These are phyloP conservation scores for Taeniopygia guttata DNA, from an alignment of 2,797 vertebrate genomes.

Conservation along the genomic window DNA sequence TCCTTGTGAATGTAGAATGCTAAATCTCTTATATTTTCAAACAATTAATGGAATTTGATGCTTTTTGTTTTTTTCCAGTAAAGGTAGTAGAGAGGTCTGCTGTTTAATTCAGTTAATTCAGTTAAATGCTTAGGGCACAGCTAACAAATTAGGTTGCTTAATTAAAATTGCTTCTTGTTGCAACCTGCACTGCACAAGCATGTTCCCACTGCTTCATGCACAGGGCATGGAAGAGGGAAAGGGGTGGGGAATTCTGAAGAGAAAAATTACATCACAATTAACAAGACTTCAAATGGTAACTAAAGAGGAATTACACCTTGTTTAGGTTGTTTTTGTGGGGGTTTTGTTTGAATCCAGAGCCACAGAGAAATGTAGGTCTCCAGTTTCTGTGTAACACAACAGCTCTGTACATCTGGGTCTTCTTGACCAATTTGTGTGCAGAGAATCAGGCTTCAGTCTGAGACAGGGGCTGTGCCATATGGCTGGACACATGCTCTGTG, in stretches of 20 bases:
- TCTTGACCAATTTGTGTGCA: background rate
- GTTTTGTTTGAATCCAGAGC: background rate
- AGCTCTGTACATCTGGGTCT: background rate
- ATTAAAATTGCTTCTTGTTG: background rate
- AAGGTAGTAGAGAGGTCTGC: background rate
- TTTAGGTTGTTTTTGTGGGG: background rate
- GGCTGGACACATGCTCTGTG: background rate
- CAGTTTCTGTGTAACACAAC: background rate
- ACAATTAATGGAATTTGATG: background rate
- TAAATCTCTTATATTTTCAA: background rate
- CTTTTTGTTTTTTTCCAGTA: background rate
- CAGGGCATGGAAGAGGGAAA: background rate
- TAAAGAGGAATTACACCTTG: background rate
- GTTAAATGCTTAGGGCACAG: background rate
- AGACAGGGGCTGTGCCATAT: background rate
- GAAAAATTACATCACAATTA: background rate
- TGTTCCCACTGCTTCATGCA: background rate
- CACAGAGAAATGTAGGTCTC: background rate
- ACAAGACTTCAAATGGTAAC: background rate
- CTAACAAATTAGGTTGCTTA: background rate
- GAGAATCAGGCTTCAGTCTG: background rate
- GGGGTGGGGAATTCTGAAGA: background rate
- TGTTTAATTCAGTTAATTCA: background rate
- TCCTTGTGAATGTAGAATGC: background rate
- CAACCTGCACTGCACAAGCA: background rate